Evolutionary conservation across 1,140 invertebrate species (phyloP), one percentile per base, ranked within the genome.

Genomic region (Saccostrea cuccullata): DNA sequence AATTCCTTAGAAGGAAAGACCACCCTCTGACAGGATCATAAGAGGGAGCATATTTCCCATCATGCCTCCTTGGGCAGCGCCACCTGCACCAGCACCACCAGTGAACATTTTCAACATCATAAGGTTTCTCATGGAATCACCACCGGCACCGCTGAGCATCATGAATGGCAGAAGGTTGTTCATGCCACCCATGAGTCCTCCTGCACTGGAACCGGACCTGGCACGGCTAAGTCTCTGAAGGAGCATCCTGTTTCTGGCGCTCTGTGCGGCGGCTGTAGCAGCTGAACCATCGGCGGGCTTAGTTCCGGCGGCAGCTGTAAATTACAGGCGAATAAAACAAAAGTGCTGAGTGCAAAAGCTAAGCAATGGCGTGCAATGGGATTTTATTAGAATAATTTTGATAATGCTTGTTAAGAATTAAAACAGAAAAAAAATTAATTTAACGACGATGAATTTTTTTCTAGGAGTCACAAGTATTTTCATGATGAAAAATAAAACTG

Each of bases 321-420:
- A 77, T 77, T 77, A 77, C 70, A 77, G 70, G 70, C 70, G 70
- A 15, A 77, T n/a, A 23, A 36, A 36, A 77, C 15, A 30, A 77
- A 77, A 77, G 70, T 77, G 70, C 70, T 77, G 70, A 77, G 70
- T 77, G 70, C 70, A 77, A 77, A 77, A 77, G 70, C 70, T 77
- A 77, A 36, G 70, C 70, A 77, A 77, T 47, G 5, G 26, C 30
- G 70, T 77, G 70, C 70, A 77, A 26, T 26, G 30, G 23, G 70
- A 5, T 36, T 77, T 20, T 64, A n/a, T 20, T 2, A 64, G n/a
- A 20, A 47, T 47, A 6, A 47, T 47, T 36, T 1, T 47, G 1
- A 47, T 47, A 47, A 9, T 47, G 9, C 47, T 47, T 47, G 47
- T 47, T 6, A 47, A 47, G 9, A 47, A 6, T 47, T 47, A 47